Evolutionary conservation across 2,797 vertebrate species (phyloP).

Genomic region (Remorina albescens): DNA sequence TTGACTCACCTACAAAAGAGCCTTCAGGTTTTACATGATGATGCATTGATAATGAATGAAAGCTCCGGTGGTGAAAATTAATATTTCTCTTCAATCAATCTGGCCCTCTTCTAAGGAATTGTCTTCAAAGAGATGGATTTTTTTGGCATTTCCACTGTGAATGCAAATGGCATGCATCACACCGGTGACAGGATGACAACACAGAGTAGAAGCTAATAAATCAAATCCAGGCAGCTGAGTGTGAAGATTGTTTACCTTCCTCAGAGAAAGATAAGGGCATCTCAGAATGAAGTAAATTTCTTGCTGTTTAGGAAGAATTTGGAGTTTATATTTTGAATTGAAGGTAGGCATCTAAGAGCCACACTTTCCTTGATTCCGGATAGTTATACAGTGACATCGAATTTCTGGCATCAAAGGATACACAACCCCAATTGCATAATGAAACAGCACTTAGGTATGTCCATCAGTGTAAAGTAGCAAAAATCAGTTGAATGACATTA

Average conservation of each 20-base stretch:
- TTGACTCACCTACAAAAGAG: conserved; percentile 46
- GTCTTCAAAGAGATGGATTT: conserved; percentile 36
- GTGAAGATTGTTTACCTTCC: conserved; percentile 64
- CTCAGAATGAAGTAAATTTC: neutral
- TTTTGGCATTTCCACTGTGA: conserved; percentile 47
- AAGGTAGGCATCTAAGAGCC: conserved; percentile 14
- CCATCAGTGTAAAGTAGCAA: conserved; percentile 22
- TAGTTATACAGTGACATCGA: neutral
- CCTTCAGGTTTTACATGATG: conserved; percentile 59
- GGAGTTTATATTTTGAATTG: conserved; percentile 29
- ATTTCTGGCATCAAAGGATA: neutral
- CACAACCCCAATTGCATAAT: conserved; percentile 6
- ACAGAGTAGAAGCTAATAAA: conserved; percentile 65
- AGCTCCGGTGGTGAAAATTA: conserved; percentile 33
- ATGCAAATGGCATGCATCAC: conserved; percentile 58
- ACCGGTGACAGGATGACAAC: conserved; percentile 52
- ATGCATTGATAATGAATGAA: conserved; percentile 72
- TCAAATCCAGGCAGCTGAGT: conserved; percentile 55
- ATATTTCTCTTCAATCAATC: conserved; percentile 60
- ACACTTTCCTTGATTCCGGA: neutral
- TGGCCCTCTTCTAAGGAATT: conserved; percentile 37
- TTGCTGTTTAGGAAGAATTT: conserved; percentile 52
- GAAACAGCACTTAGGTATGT: conserved; percentile 23
- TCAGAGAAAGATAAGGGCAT: conserved; percentile 54
- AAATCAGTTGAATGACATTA: conserved; percentile 17